A percentile compares a stretch with the other conserved stretches of the same genome.
phyloP scores from a whole-genome alignment of 2,888 invertebrate species.

The Apamea sordens region DNA sequence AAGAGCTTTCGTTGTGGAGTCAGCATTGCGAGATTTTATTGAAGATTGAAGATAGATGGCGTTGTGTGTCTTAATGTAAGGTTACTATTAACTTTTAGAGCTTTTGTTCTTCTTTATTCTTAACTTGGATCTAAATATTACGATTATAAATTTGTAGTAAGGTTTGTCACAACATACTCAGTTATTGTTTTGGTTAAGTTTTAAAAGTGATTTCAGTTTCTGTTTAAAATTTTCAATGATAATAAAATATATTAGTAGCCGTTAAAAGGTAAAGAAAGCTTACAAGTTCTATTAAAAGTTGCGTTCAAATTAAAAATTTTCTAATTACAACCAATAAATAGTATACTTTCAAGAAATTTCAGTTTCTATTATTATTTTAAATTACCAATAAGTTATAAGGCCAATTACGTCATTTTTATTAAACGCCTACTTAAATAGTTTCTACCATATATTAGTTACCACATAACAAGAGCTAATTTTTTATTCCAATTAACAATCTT shows the following conservation, averaged over 20 bases:
- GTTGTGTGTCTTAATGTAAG: conserved; percentile 20
- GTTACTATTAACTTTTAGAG: neutral
- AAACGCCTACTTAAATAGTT: neutral
- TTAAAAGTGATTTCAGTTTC: neutral
- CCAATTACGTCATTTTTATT: neutral
- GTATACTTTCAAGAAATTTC: neutral
- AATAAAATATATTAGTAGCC: neutral
- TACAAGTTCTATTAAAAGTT: neutral
- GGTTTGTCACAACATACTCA: neutral
- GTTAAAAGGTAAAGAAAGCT: neutral
- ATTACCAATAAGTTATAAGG: neutral
- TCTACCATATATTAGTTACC: neutral
- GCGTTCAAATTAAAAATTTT: neutral
- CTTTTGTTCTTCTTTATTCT: neutral
- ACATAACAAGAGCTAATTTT: conserved; percentile 28
- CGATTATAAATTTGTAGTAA: neutral
- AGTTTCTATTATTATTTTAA: neutral
- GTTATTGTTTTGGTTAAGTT: neutral
- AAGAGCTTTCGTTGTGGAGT: neutral
- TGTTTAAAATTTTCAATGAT: neutral
- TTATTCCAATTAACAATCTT: conserved; percentile 48
- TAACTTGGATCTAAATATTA: too few relatives aligned
- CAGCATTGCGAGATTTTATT: neutral
- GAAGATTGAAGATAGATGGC: conserved; percentile 48
- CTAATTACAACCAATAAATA: neutral